Evolutionary conservation across 2,797 vertebrate genomes (phyloP).

Genomic region (Malurus splendens): DNA sequence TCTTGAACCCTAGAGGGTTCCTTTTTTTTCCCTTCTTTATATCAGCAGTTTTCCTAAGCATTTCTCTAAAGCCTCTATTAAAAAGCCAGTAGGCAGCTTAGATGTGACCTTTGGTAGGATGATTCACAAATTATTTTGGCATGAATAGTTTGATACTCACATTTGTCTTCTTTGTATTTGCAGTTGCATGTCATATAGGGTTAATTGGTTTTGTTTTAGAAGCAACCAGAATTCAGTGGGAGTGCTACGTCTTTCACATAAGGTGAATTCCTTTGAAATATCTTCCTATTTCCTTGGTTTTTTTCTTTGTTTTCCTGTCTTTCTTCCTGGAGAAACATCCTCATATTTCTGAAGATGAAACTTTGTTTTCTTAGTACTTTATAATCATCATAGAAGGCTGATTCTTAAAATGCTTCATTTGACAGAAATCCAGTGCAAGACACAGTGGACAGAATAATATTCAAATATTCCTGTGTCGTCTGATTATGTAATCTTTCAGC

Average conservation of each 20-base stretch:
- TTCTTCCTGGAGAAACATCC: background rate
- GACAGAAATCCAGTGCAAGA: background rate
- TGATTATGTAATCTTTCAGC: background rate
- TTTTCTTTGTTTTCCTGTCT: background rate
- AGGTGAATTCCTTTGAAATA: background rate
- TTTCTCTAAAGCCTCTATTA: background rate
- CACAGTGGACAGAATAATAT: background rate
- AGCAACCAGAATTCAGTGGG: background rate
- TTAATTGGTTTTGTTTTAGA: conserved; percentile 13
- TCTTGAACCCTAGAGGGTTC: fast-evolving
- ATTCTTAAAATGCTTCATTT: background rate
- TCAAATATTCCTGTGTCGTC: background rate
- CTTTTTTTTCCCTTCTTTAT: background rate
- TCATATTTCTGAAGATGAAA: background rate
- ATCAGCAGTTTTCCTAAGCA: background rate
- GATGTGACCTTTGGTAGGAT: conserved; percentile 25
- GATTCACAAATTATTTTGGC: conserved; percentile 22
- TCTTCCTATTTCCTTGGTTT: background rate
- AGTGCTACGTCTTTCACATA: background rate
- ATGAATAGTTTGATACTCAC: background rate
- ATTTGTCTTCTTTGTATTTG: background rate
- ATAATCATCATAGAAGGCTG: background rate
- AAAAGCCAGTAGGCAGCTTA: background rate
- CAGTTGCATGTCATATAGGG: background rate
- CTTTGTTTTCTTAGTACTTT: background rate